Base-by-base conservation (phyloP, 1,140 invertebrate genomes). In the Dufourea novaeangliae region DNA sequence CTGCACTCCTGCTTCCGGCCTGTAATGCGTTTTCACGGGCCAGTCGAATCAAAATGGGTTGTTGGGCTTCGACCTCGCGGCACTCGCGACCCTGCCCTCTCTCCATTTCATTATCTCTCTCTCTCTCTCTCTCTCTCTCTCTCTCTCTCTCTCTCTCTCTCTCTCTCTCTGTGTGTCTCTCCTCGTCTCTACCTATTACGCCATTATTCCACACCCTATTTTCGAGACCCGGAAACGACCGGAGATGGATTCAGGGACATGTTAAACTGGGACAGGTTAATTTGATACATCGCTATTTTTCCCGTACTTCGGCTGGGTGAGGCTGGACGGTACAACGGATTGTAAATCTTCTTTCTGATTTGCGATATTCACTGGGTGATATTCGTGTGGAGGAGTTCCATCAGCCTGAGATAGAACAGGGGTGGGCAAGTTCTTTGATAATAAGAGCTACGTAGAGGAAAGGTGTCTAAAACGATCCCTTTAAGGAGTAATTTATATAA, bases 21-120 rank as follows among this genome's bases (percentile, higher is more conserved):
- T 64, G 29, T 50, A 64, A 39, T 67, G 62, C 44, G 25, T 80
- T 80, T 61, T 59, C 52, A 74, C 12, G 32, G 7, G 20, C 46
- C 46, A n/a, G 46, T n/a, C 46, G 46, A 50, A 50, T 50, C 46
- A 50, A 50, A 50, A 50, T 50, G 20, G 46, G 46, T 14, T 7
- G 62, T 17, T 41, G 20, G 20, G 52, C 37, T 54, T 11, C 25
- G 37, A 56, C 50, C n/a, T 72, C 59, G 50, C 32, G 25, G 59
- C 32, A 61, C 56, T 27, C 67, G 32, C 54, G 52, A 68, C 41
- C 20, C 41, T 20, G 6, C 6, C n/a, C 41, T 20, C 41, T 46
- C 41, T 46, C 17, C 0, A 14, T 46, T 6, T 14, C 11, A 44
- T n/a, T n/a, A n/a, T 44, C 12, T 3, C 11, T 44, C 41, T 14